phyloP scores from a whole-genome alignment of 2,797 vertebrate genomes.

The Alca torda region DNA sequence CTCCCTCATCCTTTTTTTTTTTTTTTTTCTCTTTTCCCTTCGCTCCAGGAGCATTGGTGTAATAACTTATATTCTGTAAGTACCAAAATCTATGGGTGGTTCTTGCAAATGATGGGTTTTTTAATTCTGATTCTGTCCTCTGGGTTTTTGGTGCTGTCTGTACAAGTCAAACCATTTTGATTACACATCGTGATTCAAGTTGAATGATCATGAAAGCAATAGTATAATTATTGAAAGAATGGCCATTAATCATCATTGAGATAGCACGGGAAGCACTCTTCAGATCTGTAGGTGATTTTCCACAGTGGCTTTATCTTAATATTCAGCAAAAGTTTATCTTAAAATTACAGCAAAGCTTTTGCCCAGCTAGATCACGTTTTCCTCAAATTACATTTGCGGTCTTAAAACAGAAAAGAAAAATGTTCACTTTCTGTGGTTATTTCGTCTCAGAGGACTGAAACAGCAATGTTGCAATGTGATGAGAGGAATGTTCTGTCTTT shows the following conservation, averaged over 20 bases:
- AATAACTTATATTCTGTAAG: constrained; percentile 89
- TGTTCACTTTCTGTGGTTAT: rapidly evolving
- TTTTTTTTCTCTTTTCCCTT: background rate
- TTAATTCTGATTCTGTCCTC: background rate
- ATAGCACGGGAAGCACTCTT: background rate
- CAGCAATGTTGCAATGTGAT: background rate
- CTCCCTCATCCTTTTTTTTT: background rate
- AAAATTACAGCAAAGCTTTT: background rate
- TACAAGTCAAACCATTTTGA: background rate
- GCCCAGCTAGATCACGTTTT: background rate
- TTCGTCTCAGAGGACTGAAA: background rate
- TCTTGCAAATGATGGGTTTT: background rate
- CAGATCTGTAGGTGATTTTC: background rate
- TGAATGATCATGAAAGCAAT: background rate
- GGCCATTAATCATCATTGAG: background rate
- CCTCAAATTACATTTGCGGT: background rate
- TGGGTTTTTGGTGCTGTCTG: background rate
- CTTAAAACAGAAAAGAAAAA: background rate
- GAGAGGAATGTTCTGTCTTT: constrained; percentile 13
- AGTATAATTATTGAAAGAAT: background rate
- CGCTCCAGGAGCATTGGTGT: constrained; percentile 84
- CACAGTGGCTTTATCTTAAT: background rate
- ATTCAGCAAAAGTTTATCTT: background rate
- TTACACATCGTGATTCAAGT: background rate
- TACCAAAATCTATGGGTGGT: constrained; percentile 47